These are phyloP conservation scores for Apogon talboti DNA, from an alignment of 2,797 vertebrate genomes.

Conservation along the genomic window DNA sequence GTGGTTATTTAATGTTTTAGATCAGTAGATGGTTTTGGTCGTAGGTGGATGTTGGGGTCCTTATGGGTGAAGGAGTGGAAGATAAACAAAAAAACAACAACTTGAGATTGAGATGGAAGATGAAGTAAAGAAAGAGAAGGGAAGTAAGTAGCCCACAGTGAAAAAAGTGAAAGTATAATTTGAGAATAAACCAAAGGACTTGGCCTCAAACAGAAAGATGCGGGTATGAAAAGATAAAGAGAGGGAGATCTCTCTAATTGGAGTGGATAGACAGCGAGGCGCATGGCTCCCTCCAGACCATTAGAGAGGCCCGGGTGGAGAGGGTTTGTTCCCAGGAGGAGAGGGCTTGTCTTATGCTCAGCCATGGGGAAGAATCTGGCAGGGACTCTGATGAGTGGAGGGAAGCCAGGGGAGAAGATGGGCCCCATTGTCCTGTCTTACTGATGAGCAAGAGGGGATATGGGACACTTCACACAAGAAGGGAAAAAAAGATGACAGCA, in stretches of 20 bases:
- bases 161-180: conserved; percentile 49
- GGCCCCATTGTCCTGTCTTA: conserved; percentile 77
- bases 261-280: conserved; percentile 77
- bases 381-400: conserved; percentile 74
- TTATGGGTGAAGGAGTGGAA: conserved; percentile 5
- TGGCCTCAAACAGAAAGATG: conserved; percentile 50
- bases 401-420: conserved; percentile 79
- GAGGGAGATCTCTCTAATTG: conserved; percentile 79
- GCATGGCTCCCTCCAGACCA: conserved; percentile 80
- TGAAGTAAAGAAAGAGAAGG: conserved; percentile 15
- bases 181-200: conserved; percentile 53
- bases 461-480: conserved; percentile 45
- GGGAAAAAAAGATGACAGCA: conserved; percentile 11
- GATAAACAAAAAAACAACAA: not conserved
- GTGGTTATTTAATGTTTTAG: too few species aligned
- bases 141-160: conserved; percentile 14
- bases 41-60: too few species aligned
- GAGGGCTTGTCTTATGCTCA: conserved; percentile 81
- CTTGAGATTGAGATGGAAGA: conserved; percentile 2
- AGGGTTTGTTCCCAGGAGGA: conserved; percentile 81
- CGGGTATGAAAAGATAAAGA: conserved; percentile 47
- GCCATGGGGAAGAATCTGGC: conserved; percentile 84
- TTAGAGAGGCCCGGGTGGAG: conserved; percentile 75
- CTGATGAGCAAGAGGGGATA: conserved; percentile 71
- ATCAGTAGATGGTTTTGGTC: too few species aligned